Percentiles rank a stretch among this genome's conserved stretches.
phyloP scores from a whole-genome alignment of 2,888 invertebrate genomes.

The Acrocyrtus sp. region DNA sequence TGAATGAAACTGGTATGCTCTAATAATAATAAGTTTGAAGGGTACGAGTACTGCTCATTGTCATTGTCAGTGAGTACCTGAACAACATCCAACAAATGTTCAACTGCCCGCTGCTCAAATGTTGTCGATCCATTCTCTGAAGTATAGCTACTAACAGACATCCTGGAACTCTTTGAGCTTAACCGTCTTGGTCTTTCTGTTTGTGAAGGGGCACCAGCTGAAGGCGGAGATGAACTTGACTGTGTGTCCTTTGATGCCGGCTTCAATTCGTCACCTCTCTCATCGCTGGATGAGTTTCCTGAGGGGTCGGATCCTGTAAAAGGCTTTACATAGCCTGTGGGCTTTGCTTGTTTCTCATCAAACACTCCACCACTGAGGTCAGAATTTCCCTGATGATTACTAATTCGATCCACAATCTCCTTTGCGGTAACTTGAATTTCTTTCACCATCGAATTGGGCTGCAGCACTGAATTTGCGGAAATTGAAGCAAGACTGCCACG shows the following conservation, averaged over 20 bases:
- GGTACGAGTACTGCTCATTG: no score
- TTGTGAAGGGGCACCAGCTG: not conserved
- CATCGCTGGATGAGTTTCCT: constrained; percentile 9
- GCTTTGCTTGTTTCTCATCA: constrained; percentile 39
- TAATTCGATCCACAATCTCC: constrained; percentile 61
- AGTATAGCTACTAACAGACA: constrained; percentile 30
- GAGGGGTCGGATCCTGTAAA: constrained; percentile 25
- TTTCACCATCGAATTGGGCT: constrained; percentile 38
- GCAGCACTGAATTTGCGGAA: not conserved
- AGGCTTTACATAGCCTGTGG: constrained; percentile 42
- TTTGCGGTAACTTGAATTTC: constrained; percentile 62
- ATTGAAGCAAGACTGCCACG: constrained; percentile 8
- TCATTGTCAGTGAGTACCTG: no score
- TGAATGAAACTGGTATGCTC: no score
- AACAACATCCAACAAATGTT: constrained; percentile 55
- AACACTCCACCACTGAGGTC: constrained; percentile 4
- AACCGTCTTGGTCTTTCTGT: constrained; percentile 21
- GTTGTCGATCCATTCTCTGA: constrained; percentile 34
- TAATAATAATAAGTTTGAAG: no score
- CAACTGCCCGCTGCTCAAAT: constrained; percentile 52
- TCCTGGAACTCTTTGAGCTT: constrained; percentile 25
- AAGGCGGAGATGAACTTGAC: constrained; percentile 4
- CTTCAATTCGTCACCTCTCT: constrained; percentile 26
- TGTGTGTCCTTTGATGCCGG: not conserved
- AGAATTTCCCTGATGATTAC: constrained; percentile 16